Percentiles rank a stretch among this genome's conserved stretches.
These are phyloP conservation scores for Melieria crassipennis DNA, from an alignment of 2,888 invertebrate species.

Conservation along the genomic window DNA sequence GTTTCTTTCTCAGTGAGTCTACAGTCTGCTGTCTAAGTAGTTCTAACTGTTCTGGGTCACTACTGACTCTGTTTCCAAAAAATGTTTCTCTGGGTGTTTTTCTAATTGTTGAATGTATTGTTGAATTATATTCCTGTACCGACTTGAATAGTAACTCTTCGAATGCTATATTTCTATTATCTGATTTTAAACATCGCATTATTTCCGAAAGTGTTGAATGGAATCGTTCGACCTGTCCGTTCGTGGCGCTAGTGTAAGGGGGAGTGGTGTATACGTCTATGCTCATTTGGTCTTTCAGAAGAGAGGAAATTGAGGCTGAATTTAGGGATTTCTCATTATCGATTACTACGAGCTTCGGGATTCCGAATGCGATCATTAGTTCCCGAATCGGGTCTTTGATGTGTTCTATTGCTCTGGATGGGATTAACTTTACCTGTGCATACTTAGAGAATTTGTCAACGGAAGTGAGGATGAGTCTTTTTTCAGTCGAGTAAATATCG, in stretches of 20 bases:
- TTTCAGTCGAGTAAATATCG: constrained; percentile 18
- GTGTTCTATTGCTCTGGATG: constrained; percentile 19
- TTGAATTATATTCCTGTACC: constrained; percentile 22
- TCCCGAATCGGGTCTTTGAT: not conserved
- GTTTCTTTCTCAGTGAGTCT: no score
- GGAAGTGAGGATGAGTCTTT: constrained; percentile 10
- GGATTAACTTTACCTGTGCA: constrained; percentile 14
- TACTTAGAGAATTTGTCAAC: constrained; percentile 28
- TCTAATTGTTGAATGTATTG: constrained; percentile 18
- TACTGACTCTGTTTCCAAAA: constrained; percentile 16
- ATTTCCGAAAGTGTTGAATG: constrained; percentile 20
- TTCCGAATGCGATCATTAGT: constrained; percentile 5
- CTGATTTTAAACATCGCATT: constrained; percentile 3
- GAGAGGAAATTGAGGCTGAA: constrained; percentile 23
- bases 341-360: not conserved
- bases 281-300: constrained; percentile 18
- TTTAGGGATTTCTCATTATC: not conserved
- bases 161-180: not conserved
- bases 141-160: constrained; percentile 11
- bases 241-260: constrained; percentile 6
- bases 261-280: constrained; percentile 9
- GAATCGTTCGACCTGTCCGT: constrained; percentile 13
- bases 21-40: not conserved
- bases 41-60: constrained; percentile 13
- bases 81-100: constrained; percentile 14